phyloP scores from a whole-genome alignment of 2,888 invertebrate genomes.

The Seira musarum region DNA sequence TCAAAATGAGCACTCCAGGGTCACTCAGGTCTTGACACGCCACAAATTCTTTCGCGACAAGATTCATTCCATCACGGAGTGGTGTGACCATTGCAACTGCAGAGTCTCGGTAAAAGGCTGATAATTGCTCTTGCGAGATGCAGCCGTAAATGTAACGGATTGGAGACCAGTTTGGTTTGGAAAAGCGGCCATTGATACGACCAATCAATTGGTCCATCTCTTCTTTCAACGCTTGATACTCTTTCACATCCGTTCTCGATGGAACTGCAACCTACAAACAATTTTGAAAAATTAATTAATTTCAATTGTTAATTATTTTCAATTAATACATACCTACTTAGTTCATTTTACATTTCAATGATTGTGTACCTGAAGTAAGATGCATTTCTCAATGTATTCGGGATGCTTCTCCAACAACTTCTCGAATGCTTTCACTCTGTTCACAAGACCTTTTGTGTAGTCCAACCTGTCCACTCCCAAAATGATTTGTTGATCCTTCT shows the following conservation, averaged over 20 bases:
- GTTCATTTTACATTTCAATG: too few species aligned
- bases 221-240: conserved; percentile 73
- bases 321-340: too few species aligned
- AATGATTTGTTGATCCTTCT: conserved; percentile 71
- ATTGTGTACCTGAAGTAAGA: conserved; percentile 71
- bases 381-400: conserved; percentile 72
- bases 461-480: conserved; percentile 72
- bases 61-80: conserved; percentile 74
- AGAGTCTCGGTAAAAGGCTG: conserved; percentile 73
- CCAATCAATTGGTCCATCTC: conserved; percentile 73
- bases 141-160: conserved; percentile 73
- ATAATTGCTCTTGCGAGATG: conserved; percentile 72
- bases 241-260: conserved; percentile 73
- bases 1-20: conserved; percentile 73
- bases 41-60: conserved; percentile 74
- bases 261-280: conserved; percentile 73
- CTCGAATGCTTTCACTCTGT: conserved; percentile 72
- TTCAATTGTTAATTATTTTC: too few species aligned
- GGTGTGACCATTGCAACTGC: conserved; percentile 73
- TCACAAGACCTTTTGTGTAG: conserved; percentile 73
- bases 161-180: conserved; percentile 73
- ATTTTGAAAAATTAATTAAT: conserved; percentile 1
- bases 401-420: conserved; percentile 72
- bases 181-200: conserved; percentile 73
- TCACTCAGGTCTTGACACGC: conserved; percentile 72